Base-by-base conservation (phyloP, 2,113 vertebrate genomes). In the Perca fluviatilis region DNA sequence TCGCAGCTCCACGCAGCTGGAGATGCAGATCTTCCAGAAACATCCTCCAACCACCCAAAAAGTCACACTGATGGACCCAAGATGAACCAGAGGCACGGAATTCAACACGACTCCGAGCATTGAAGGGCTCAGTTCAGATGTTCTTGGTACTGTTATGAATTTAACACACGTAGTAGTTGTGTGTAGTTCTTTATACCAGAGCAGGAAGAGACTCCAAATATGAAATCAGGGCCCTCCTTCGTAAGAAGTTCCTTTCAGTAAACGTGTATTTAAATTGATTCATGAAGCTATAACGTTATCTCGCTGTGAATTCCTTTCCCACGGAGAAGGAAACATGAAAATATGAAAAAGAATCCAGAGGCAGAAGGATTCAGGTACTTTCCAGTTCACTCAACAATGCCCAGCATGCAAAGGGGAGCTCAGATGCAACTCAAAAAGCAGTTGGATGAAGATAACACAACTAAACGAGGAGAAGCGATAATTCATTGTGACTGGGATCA, bases 1-100 rank as follows among this genome's bases (percentile, higher is more conserved):
- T 83, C 82, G 76, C 78, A 90, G 90, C 85, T 85, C 69, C 77
- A 2, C 19, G 68, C 89, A 87, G 89, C 90, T 86, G 90, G 77
- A 88, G 85, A 85, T 15, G 66, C 67, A 82, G 77, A 82, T 82
- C 90, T 15, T 84, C 43, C 74, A 68, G 69, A 60, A 89, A 74
- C 56, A 73, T 51, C 75, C 49, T 61, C 56, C 60, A 53, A n/a
- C n/a, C 25, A 49, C 66, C 43, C 27, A 8, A 36, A 36, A 80
- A 58, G 2, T 83, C 68, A 54, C 82, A 43, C 53, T 9, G 16
- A 4, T 40, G 61, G 81, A 67, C 56, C 2, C n/a, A 2, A 78
- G 66, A 71, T n/a, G 49, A 8, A 79, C 54, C 11, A 3, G 25
- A 83, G n/a, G 9, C 43, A 2, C 15, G 49, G 51, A 64, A 30